These are phyloP conservation scores for Sarcophilus harrisii DNA, from an alignment of 2,797 vertebrate species.

Conservation along the genomic window DNA sequence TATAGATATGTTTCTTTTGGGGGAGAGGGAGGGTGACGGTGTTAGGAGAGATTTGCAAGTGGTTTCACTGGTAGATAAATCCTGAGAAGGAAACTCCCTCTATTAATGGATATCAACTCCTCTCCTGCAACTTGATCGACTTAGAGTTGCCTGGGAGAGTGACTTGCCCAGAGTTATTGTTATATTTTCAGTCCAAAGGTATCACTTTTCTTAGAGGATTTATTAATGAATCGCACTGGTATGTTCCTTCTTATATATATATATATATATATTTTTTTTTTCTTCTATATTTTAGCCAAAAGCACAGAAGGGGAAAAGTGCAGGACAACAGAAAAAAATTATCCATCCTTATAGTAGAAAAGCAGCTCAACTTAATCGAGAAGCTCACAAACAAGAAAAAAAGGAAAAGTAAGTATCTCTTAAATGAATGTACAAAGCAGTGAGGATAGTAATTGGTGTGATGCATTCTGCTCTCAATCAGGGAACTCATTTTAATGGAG, in stretches of 20 bases:
- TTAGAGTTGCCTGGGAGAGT: background rate
- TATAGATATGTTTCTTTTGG: background rate
- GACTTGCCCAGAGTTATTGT: background rate
- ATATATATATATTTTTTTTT: too few species aligned
- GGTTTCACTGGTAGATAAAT: background rate
- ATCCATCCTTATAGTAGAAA: slow-evolving; percentile 96
- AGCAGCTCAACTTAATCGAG: slow-evolving; percentile 92
- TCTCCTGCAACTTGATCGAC: background rate
- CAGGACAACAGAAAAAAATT: slow-evolving; percentile 89
- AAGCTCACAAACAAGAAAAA: slow-evolving; percentile 89
- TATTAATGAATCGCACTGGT: slow-evolving; percentile 31
- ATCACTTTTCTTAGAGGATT: slow-evolving; percentile 29
- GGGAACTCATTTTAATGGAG: background rate
- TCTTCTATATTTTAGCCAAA: slow-evolving; percentile 90
- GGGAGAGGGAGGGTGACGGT: too few species aligned
- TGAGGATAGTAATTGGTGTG: background rate
- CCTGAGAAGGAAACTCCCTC: background rate
- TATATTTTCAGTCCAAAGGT: background rate
- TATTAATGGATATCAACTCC: background rate
- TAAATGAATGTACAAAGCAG: background rate
- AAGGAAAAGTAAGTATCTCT: slow-evolving; percentile 91
- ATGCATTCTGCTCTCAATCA: background rate
- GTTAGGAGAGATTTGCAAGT: background rate
- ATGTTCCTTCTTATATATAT: background rate
- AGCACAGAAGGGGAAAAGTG: slow-evolving; percentile 85